Percentiles rank a stretch among this genome's conserved stretches.
Conservation (phyloP, 2,797 vertebrate species). For the Myotis daubentonii region DNA sequence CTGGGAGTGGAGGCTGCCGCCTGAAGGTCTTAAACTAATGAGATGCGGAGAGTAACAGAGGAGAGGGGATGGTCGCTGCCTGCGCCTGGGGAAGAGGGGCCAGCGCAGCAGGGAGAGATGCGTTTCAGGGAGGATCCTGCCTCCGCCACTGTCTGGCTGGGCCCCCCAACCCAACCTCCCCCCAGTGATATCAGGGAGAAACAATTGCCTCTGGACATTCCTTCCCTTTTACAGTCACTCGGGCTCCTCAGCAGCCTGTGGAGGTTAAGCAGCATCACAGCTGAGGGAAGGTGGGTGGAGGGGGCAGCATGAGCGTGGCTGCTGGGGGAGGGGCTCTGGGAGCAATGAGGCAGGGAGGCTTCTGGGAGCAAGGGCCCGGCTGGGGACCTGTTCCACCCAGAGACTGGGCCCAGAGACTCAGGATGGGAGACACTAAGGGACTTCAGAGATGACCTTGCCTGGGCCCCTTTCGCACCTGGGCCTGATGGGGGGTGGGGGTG, state of each 20-base stretch:
- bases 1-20: background rate
- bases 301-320: accelerated
- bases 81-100: background rate
- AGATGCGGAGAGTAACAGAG: background rate
- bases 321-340: background rate
- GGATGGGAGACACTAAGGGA: background rate
- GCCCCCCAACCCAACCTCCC: conserved; percentile 43
- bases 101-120: background rate
- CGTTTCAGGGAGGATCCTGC: conserved; percentile 50
- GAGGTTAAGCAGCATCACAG: background rate
- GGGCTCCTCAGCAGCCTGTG: background rate
- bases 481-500: background rate
- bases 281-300: background rate
- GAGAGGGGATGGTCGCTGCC: background rate
- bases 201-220: conserved; percentile 86
- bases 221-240: conserved; percentile 89
- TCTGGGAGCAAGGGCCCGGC: background rate
- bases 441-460: background rate
- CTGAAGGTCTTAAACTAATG: background rate
- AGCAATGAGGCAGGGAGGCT: background rate
- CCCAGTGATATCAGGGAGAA: conserved; percentile 78
- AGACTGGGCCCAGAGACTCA: background rate
- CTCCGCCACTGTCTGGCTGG: background rate
- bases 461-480: background rate
- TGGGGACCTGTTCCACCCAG: background rate